These are phyloP conservation scores for Pluvianellus socialis DNA, from an alignment of 2,113 vertebrate genomes.

Conservation along the genomic window DNA sequence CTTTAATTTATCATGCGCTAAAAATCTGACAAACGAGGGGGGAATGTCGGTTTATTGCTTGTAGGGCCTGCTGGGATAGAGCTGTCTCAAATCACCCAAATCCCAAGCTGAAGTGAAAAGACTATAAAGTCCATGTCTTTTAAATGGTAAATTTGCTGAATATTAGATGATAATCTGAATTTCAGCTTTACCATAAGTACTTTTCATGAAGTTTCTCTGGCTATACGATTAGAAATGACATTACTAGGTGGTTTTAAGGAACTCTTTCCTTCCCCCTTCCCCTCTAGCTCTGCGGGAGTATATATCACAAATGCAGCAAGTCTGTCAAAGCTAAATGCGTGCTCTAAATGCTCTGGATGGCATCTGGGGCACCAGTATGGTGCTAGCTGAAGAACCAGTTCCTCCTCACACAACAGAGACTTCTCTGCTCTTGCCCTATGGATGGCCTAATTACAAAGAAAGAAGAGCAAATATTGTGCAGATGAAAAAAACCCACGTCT, in stretches of 20 bases:
- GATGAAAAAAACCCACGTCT: background rate
- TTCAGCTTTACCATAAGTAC: background rate
- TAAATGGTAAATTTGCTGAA: background rate
- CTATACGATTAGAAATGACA: background rate
- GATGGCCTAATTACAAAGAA: background rate
- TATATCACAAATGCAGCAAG: background rate
- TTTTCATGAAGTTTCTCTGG: background rate
- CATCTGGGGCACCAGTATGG: background rate
- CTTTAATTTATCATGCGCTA: background rate
- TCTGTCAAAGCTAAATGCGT: background rate
- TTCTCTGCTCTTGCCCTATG: background rate
- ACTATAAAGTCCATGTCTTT: background rate
- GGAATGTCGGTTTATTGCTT: background rate
- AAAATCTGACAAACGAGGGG: background rate
- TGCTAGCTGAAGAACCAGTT: background rate
- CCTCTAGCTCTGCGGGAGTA: background rate
- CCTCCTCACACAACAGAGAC: background rate
- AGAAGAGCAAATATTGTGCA: background rate
- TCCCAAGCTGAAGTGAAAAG: background rate
- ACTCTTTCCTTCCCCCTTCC: background rate
- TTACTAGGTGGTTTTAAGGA: background rate
- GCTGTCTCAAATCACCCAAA: background rate
- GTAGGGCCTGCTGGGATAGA: background rate
- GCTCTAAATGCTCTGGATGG: background rate
- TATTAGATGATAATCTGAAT: background rate